These are phyloP conservation scores for Platyscapa corneri DNA, from an alignment of 1,140 invertebrate genomes.

Conservation along the genomic window DNA sequence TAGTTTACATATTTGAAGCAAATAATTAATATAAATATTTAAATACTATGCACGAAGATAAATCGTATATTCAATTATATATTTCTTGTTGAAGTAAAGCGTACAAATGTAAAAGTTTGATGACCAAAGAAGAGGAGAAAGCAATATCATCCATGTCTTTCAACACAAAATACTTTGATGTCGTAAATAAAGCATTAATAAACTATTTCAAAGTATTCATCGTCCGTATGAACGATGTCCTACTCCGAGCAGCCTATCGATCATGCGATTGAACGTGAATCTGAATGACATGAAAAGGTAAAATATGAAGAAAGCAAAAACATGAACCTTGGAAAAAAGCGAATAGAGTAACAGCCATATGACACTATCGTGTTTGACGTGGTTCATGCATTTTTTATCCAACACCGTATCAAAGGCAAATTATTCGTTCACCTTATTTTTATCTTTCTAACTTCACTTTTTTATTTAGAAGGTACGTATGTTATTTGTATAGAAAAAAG, in stretches of 20 bases:
- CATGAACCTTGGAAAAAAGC: too few relatives aligned
- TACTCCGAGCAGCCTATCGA: constrained; percentile 2
- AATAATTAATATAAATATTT: too few relatives aligned
- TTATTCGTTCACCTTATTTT: constrained; percentile 2
- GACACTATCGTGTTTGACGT: constrained; percentile 5
- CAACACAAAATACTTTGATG: background rate
- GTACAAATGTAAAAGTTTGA: background rate
- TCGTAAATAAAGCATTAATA: constrained; percentile 45
- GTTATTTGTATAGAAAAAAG: too few relatives aligned
- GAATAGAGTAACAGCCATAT: too few relatives aligned
- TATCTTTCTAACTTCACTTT: background rate
- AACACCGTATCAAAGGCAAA: background rate
- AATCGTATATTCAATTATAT: too few relatives aligned
- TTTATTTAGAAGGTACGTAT: background rate
- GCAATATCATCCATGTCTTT: constrained; percentile 5
- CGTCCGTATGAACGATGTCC: background rate
- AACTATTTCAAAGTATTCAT: constrained; percentile 40
- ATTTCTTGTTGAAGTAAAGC: background rate
- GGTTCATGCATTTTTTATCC: constrained; percentile 23
- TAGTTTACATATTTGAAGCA: too few relatives aligned
- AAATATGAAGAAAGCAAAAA: background rate
- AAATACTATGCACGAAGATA: too few relatives aligned
- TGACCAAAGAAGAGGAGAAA: background rate
- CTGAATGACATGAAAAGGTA: constrained; percentile 22
- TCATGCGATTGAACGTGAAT: constrained; percentile 7